Conservation (phyloP, 2,113 vertebrate genomes). For the Nipponia nippon region DNA sequence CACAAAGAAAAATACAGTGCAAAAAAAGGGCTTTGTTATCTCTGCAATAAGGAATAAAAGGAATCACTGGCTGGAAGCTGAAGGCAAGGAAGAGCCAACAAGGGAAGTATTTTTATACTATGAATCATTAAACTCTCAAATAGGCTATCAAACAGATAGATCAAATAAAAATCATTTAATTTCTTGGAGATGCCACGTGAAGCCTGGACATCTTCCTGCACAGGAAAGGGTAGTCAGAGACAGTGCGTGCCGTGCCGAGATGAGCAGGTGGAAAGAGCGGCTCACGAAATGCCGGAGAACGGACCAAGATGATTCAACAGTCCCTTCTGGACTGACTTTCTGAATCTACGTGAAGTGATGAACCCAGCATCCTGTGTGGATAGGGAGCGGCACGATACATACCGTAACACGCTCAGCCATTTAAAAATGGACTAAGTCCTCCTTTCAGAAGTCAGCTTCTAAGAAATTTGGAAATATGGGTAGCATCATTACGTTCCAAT, state of each 20-base stretch:
- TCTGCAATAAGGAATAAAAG: background rate
- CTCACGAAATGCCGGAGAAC: rapidly evolving
- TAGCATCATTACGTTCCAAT: rapidly evolving
- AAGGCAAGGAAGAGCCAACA: conserved; percentile 16
- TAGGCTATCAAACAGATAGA: background rate
- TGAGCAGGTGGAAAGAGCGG: background rate
- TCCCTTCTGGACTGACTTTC: background rate
- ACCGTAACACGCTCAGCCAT: background rate
- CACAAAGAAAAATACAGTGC: background rate
- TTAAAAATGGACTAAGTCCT: background rate
- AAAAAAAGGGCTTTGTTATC: background rate
- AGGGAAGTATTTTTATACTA: conserved; percentile 7
- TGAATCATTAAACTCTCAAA: background rate
- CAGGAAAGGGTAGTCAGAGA: background rate
- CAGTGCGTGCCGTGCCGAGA: background rate
- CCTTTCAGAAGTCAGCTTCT: background rate
- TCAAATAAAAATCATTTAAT: background rate
- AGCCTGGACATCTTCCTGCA: background rate
- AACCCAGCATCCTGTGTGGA: rapidly evolving
- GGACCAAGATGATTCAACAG: background rate
- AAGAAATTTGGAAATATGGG: background rate
- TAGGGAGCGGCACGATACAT: rapidly evolving
- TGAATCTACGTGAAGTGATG: background rate
- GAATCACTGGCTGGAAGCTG: background rate
- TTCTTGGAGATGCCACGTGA: background rate